These are phyloP conservation scores for Scaptomyza cyrtandrae DNA, from an alignment of 2,888 invertebrate genomes.

Conservation along the genomic window DNA sequence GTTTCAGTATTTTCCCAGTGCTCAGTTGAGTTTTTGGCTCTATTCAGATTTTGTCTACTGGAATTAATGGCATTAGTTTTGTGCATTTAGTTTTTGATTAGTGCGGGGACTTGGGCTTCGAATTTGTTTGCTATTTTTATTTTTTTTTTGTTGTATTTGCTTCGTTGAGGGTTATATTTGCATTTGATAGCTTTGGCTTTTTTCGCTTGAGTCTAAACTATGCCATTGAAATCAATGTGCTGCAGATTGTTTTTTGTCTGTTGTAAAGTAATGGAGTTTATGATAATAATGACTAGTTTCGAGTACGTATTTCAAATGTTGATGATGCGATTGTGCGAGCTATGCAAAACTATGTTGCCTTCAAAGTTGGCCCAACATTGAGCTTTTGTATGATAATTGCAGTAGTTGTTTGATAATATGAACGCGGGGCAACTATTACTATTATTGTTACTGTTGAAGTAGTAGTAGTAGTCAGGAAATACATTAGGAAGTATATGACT, in stretches of 20 bases:
- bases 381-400: conserved; percentile 39
- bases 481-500: conserved; percentile 7
- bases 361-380: conserved; percentile 27
- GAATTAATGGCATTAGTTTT: conserved; percentile 80
- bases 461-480: conserved; percentile 13
- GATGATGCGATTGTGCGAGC: conserved; percentile 38
- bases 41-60: conserved; percentile 79
- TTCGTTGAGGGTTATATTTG: conserved; percentile 45
- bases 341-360: conserved; percentile 36
- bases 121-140: neutral
- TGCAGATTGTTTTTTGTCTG: conserved; percentile 56
- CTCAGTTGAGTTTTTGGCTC: conserved; percentile 48
- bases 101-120: conserved; percentile 46
- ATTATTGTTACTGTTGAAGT: conserved; percentile 9
- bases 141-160: conserved; percentile 18
- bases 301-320: conserved; percentile 30
- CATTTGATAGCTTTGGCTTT: conserved; percentile 45
- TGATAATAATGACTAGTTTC: conserved; percentile 47
- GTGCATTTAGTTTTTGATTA: conserved; percentile 79
- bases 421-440: neutral
- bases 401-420: conserved; percentile 21
- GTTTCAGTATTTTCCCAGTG: conserved; percentile 24
- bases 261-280: conserved; percentile 24
- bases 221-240: conserved; percentile 62
- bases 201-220: neutral